A percentile compares a stretch with the other conserved stretches of the same genome.
Evolutionary conservation across 2,797 vertebrate species (phyloP).

Genomic region (Lagocephalus sceleratus): DNA sequence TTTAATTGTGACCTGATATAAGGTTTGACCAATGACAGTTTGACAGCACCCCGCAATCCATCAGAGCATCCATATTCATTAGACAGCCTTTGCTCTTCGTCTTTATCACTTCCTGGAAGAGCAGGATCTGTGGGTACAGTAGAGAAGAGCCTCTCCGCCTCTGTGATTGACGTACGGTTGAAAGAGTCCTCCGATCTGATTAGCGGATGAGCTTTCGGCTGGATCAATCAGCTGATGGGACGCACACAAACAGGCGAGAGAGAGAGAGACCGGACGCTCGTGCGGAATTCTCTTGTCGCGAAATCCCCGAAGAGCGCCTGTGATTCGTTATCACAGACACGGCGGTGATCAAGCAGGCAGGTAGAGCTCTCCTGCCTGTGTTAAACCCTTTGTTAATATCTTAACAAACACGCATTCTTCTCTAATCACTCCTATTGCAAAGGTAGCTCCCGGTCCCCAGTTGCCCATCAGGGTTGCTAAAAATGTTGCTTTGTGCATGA

Average conservation of each 20-base stretch:
- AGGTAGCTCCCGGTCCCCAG: constrained; percentile 15
- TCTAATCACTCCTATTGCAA: not conserved
- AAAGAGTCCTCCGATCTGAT: constrained; percentile 3
- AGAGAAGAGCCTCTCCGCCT: not conserved
- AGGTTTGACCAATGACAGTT: too few relatives aligned
- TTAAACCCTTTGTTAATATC: not conserved
- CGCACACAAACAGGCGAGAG: not conserved
- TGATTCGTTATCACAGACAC: not conserved
- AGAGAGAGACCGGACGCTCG: not conserved
- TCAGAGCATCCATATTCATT: too few relatives aligned
- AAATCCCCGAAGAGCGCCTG: not conserved
- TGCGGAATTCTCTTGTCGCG: not conserved
- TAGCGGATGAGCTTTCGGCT: constrained; percentile 2
- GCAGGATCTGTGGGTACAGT: too few relatives aligned
- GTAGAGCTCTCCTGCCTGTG: not conserved
- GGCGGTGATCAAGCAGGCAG: not conserved
- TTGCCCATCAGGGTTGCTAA: constrained; percentile 32
- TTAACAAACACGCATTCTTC: not conserved
- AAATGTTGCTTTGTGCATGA: constrained; percentile 65
- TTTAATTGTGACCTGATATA: too few relatives aligned
- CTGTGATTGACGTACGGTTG: not conserved
- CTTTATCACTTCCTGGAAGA: too few relatives aligned
- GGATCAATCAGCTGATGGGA: constrained; percentile 4
- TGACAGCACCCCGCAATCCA: too few relatives aligned
- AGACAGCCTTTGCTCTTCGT: too few relatives aligned